Evolutionary conservation across 2,888 invertebrate genomes (phyloP).

Genomic region (Stomorhina lunata): DNA sequence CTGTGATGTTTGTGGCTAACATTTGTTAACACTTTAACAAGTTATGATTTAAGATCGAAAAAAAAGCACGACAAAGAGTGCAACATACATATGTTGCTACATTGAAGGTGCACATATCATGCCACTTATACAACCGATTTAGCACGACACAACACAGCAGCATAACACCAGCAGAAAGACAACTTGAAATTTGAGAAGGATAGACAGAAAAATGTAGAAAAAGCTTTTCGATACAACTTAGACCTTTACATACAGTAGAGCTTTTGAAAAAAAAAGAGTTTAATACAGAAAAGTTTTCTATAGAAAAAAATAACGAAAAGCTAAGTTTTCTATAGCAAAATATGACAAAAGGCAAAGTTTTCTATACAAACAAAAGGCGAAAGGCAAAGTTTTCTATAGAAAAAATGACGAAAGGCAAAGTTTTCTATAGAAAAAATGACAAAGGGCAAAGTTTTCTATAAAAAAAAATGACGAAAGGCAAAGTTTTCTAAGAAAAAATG

Average conservation of each 20-base stretch:
- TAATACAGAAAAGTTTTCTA: too few relatives aligned
- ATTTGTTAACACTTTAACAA: constrained; percentile 78
- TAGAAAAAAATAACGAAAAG: too few relatives aligned
- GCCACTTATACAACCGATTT: constrained; percentile 38
- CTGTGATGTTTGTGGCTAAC: constrained; percentile 62
- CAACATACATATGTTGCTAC: constrained; percentile 41
- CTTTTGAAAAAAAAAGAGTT: too few relatives aligned
- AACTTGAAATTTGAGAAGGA: constrained; percentile 3
- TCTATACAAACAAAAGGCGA: too few relatives aligned
- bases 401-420: too few relatives aligned
- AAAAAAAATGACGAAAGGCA: too few relatives aligned
- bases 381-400: too few relatives aligned
- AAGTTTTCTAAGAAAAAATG: too few relatives aligned
- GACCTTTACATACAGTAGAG: neutral
- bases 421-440: too few relatives aligned
- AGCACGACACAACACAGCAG: constrained; percentile 34
- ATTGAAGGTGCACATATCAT: constrained; percentile 60
- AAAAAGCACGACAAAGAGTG: constrained; percentile 4
- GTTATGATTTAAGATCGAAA: constrained; percentile 70
- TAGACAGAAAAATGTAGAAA: neutral
- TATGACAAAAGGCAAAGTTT: too few relatives aligned
- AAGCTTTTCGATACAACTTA: neutral
- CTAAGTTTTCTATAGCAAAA: too few relatives aligned
- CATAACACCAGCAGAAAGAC: constrained; percentile 11
- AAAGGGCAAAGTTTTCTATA: too few relatives aligned